A percentile compares a stretch with the other conserved stretches of the same genome.
Evolutionary conservation across 2,113 vertebrate genomes (phyloP).

Genomic region (Poeciliopsis retropinna): DNA sequence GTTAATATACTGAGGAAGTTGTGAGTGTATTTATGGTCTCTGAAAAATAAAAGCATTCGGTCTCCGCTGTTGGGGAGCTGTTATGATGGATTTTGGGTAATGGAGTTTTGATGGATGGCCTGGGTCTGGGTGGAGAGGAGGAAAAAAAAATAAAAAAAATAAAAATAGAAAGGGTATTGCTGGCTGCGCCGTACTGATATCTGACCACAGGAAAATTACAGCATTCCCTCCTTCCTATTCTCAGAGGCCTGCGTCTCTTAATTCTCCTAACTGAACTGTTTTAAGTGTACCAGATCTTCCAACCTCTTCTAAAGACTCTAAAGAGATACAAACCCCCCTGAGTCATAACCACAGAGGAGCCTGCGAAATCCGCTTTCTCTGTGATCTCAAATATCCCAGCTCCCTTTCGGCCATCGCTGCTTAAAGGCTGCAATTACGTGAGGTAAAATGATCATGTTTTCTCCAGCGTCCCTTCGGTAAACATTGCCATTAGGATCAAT

Average conservation of each 20-base stretch:
- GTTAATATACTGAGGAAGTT: slow-evolving; percentile 53
- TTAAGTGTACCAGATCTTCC: slow-evolving; percentile 50
- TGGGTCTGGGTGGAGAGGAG: slow-evolving; percentile 35
- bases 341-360: slow-evolving; percentile 56
- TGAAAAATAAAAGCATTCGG: slow-evolving; percentile 52
- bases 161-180: not conserved
- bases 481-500: slow-evolving; percentile 81
- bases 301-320: slow-evolving; percentile 59
- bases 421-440: slow-evolving; percentile 74
- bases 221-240: slow-evolving; percentile 11
- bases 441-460: slow-evolving; percentile 78
- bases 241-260: slow-evolving; percentile 9
- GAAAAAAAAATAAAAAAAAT: too few relatives aligned
- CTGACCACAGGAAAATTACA: slow-evolving; percentile 42
- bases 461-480: slow-evolving; percentile 77
- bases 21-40: slow-evolving; percentile 59
- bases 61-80: slow-evolving; percentile 48
- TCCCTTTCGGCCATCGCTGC: slow-evolving; percentile 51
- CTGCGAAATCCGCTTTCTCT: slow-evolving; percentile 43
- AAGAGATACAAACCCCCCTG: slow-evolving; percentile 38
- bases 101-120: slow-evolving; percentile 77
- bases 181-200: slow-evolving; percentile 43
- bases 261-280: slow-evolving; percentile 45
- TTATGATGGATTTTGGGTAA: slow-evolving; percentile 74
- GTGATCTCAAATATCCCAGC: slow-evolving; percentile 64